Evolutionary conservation across 2,888 invertebrate species (phyloP).

Genomic region (Masnerella sp.): DNA sequence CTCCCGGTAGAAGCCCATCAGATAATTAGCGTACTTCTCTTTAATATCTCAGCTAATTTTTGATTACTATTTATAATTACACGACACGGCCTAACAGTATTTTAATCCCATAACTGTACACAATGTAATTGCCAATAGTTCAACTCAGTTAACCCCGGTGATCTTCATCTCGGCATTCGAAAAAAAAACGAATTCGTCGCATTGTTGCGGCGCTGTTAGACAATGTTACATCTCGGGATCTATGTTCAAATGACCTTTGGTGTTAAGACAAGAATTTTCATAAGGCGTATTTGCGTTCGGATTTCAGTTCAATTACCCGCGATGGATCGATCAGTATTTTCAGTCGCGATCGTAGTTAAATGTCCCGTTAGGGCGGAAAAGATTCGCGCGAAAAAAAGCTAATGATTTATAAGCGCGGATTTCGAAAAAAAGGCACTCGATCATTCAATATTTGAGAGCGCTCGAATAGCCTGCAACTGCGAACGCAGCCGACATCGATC

Average conservation of each 20-base stretch:
- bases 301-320: too few species aligned
- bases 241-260: slow-evolving; percentile 9
- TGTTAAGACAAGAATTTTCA: slow-evolving; percentile 5
- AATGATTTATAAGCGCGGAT: too few species aligned
- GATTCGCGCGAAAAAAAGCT: too few species aligned
- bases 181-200: slow-evolving; percentile 42
- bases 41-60: slow-evolving; percentile 34
- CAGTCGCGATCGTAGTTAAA: too few species aligned
- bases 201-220: slow-evolving; percentile 23
- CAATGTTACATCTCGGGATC: not conserved
- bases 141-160: slow-evolving; percentile 53
- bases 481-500: slow-evolving; percentile 27
- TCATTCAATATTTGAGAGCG: too few species aligned
- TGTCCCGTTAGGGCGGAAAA: too few species aligned
- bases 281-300: too few species aligned
- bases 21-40: slow-evolving; percentile 29
- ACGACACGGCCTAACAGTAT: slow-evolving; percentile 55
- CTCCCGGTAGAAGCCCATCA: slow-evolving; percentile 24
- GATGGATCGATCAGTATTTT: too few species aligned
- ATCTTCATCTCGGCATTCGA: slow-evolving; percentile 39
- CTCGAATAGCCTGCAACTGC: too few species aligned
- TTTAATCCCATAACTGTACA: slow-evolving; percentile 58
- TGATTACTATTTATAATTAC: slow-evolving; percentile 52
- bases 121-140: slow-evolving; percentile 59
- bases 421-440: too few species aligned